A percentile compares a stretch with the other conserved stretches of the same genome.
phyloP scores from a whole-genome alignment of 1,140 invertebrate species.

The Neuroterus valhalla region DNA sequence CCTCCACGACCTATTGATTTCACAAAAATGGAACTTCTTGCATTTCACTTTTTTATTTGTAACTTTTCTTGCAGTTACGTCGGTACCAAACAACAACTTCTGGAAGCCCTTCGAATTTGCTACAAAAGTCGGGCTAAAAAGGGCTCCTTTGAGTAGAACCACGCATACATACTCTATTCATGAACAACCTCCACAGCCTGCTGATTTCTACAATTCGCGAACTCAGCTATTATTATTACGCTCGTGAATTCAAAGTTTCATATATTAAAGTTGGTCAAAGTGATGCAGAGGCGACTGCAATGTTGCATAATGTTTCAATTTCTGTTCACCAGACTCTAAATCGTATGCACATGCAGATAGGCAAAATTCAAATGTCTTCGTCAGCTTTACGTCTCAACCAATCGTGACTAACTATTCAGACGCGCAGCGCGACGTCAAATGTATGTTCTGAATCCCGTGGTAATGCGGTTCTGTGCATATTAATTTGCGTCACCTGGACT shows the following conservation, averaged over 20 bases:
- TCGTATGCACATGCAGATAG: slow-evolving; percentile 25
- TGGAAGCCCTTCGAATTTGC: too few relatives aligned
- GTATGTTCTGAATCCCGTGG: slow-evolving; percentile 38
- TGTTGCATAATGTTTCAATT: slow-evolving; percentile 31
- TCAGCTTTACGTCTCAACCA: slow-evolving; percentile 12
- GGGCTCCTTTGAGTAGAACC: too few relatives aligned
- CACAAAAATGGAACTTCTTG: too few relatives aligned
- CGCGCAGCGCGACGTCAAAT: slow-evolving; percentile 29
- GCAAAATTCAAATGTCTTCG: slow-evolving; percentile 23
- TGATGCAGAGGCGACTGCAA: background rate
- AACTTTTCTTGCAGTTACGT: too few relatives aligned
- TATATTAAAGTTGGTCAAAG: slow-evolving; percentile 22
- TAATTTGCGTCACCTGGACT: slow-evolving; percentile 40
- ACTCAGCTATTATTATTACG: background rate
- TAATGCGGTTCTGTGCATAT: slow-evolving; percentile 45
- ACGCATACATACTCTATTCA: too few relatives aligned
- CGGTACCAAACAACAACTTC: too few relatives aligned
- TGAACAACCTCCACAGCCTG: background rate
- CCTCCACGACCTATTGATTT: too few relatives aligned
- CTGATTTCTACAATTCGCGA: background rate
- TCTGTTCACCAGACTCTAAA: slow-evolving; percentile 3
- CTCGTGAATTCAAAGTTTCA: background rate
- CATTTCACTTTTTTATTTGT: too few relatives aligned
- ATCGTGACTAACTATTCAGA: slow-evolving; percentile 31
- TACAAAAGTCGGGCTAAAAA: too few relatives aligned